phyloP scores from a whole-genome alignment of 2,113 vertebrate genomes.

The Ornithorhynchus anatinus region DNA sequence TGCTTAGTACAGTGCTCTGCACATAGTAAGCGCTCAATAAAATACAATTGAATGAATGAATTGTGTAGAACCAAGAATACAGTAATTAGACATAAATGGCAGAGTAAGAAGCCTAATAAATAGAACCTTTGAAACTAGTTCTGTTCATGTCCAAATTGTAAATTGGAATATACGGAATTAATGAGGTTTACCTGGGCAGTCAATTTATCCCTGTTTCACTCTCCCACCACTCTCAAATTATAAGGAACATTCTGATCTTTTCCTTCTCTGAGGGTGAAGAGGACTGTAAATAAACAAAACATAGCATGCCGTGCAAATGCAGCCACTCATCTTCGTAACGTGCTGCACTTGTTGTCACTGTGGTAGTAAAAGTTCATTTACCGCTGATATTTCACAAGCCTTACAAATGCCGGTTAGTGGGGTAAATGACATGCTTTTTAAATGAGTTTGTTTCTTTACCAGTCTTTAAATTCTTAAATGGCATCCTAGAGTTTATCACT shows the following conservation, averaged over 20 bases:
- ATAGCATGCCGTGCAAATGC: neutral
- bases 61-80: neutral
- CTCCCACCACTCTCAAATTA: neutral
- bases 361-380: neutral
- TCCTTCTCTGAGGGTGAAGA: neutral
- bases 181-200: neutral
- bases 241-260: neutral
- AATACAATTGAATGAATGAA: no score
- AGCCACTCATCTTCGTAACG: neutral
- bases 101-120: neutral
- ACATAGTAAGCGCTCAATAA: no score
- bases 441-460: neutral
- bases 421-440: neutral
- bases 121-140: neutral
- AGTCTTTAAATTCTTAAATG: neutral
- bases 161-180: neutral
- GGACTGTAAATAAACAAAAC: neutral
- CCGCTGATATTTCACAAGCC: neutral
- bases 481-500: constrained; percentile 20
- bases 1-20: no score
- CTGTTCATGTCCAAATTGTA: neutral
- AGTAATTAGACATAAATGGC: constrained; percentile 13
- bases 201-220: neutral
- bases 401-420: neutral
- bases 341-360: neutral